A percentile compares a stretch with the other conserved stretches of the same genome.
Evolutionary conservation across 1,140 invertebrate species (phyloP).

Genomic region (Halesus radiatus): DNA sequence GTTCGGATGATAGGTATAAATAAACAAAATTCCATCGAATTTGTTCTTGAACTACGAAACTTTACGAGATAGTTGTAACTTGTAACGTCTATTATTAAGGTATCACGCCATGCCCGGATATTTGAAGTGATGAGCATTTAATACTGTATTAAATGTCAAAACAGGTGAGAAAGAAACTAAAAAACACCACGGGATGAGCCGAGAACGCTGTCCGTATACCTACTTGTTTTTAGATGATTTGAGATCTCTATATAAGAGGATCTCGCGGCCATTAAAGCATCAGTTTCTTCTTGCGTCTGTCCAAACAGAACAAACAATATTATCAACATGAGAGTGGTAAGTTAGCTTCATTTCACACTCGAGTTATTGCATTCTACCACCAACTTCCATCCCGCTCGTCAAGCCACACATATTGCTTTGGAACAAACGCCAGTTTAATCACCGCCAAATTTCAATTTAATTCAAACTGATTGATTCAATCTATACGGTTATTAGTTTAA

Average conservation of each 20-base stretch:
- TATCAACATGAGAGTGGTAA: slow-evolving; percentile 55
- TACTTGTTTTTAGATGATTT: slow-evolving; percentile 54
- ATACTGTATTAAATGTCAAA: slow-evolving; percentile 56
- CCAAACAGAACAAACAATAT: slow-evolving; percentile 46
- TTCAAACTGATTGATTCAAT: neutral
- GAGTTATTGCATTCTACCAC: too few relatives aligned
- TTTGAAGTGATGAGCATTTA: slow-evolving; percentile 44
- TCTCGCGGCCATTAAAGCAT: slow-evolving; percentile 49
- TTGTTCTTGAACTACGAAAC: too few relatives aligned
- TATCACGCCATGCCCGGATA: neutral
- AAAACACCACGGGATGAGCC: slow-evolving; percentile 51
- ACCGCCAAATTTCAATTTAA: neutral
- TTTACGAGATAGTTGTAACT: too few relatives aligned
- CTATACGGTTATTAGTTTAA: too few relatives aligned
- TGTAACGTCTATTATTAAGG: neutral
- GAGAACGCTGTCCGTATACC: slow-evolving; percentile 38
- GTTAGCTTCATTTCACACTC: slow-evolving; percentile 20
- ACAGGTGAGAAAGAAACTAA: slow-evolving; percentile 43
- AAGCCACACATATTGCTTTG: too few relatives aligned
- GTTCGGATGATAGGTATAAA: too few relatives aligned
- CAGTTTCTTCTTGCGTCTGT: slow-evolving; percentile 52
- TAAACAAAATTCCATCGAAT: too few relatives aligned
- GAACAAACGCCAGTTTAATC: too few relatives aligned
- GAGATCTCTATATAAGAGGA: slow-evolving; percentile 55
- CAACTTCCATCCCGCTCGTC: too few relatives aligned